A percentile compares a stretch with the other conserved stretches of the same genome.
Evolutionary conservation across 2,113 vertebrate genomes (phyloP).

Genomic region (Hucho hucho): DNA sequence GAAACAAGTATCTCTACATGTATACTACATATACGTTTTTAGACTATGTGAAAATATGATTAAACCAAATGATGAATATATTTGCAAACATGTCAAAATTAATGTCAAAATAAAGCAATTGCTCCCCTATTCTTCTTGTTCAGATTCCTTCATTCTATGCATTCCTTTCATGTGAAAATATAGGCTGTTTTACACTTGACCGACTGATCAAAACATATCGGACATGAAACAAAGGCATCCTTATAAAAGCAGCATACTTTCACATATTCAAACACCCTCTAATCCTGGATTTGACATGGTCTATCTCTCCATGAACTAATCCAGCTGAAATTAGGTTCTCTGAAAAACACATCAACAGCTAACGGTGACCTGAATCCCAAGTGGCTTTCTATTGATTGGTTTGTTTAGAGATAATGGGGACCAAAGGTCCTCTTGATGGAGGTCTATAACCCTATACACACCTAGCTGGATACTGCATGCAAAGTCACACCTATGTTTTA

Average conservation of each 20-base stretch:
- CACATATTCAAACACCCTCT: neutral
- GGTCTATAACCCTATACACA: neutral
- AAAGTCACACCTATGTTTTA: constrained; percentile 10
- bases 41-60: constrained; percentile 20
- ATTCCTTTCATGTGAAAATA: constrained; percentile 18
- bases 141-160: neutral
- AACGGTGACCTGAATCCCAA: constrained; percentile 20
- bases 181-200: too few relatives aligned
- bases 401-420: constrained; percentile 17
- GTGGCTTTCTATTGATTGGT: constrained; percentile 17
- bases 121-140: neutral
- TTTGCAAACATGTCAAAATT: constrained; percentile 2
- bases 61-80: constrained; percentile 16
- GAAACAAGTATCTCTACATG: constrained; percentile 19
- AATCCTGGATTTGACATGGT: neutral
- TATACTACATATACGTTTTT: constrained; percentile 19
- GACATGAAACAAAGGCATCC: neutral
- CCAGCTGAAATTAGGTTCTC: constrained; percentile 12
- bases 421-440: neutral
- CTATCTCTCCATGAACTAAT: neutral
- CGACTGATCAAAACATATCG: constrained; percentile 21
- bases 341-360: constrained; percentile 3
- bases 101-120: neutral
- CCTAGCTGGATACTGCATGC: constrained; percentile 34
- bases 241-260: constrained; percentile 9